These are phyloP conservation scores for Camelus bactrianus DNA, from an alignment of 2,113 vertebrate species.

Conservation along the genomic window DNA sequence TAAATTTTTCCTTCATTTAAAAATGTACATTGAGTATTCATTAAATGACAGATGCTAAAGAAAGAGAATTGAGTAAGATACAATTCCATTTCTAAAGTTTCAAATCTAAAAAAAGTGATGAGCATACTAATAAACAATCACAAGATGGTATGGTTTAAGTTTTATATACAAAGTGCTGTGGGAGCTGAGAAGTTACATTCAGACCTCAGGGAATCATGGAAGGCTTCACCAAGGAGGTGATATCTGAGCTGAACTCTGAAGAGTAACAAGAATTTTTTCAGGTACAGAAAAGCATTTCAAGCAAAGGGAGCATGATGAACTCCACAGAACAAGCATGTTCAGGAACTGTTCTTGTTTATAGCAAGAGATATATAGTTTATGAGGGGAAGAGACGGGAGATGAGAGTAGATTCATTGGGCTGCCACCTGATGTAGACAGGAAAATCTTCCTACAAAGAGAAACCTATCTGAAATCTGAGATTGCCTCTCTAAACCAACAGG, in stretches of 20 bases:
- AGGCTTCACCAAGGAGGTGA: background rate
- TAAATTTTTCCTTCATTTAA: constrained; percentile 43
- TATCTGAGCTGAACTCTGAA: background rate
- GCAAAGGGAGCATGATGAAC: background rate
- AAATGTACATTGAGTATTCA: background rate
- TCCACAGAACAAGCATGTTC: background rate
- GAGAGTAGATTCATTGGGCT: background rate
- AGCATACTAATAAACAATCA: background rate
- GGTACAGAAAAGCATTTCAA: background rate
- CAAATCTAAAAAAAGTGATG: background rate
- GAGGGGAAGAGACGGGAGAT: background rate
- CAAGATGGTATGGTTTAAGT: background rate
- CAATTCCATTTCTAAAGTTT: background rate
- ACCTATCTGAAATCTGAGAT: constrained; percentile 20
- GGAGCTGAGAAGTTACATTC: background rate
- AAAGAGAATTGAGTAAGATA: background rate
- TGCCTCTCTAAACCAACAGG: constrained; percentile 7
- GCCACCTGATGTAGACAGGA: background rate
- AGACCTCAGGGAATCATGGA: background rate
- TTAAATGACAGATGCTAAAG: background rate
- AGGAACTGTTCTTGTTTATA: background rate
- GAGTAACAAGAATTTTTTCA: background rate
- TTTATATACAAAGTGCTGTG: background rate
- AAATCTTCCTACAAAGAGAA: constrained; percentile 45
- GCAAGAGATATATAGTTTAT: background rate